phyloP scores from a whole-genome alignment of 2,888 invertebrate species.

The Physocephala rufipes region DNA sequence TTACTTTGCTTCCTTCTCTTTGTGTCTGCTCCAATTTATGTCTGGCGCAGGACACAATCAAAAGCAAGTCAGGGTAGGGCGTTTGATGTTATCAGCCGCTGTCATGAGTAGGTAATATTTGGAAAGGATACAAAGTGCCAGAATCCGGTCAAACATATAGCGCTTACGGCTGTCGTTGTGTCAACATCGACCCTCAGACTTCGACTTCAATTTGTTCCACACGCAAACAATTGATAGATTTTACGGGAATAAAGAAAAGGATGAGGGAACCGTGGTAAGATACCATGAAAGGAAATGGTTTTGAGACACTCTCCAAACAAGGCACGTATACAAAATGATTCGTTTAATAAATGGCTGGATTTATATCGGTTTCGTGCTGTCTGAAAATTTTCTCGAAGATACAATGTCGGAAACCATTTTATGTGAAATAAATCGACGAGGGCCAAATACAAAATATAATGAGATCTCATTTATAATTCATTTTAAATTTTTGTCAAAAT shows the following conservation, averaged over 20 bases:
- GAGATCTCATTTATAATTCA: too few relatives aligned
- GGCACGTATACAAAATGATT: constrained; percentile 29
- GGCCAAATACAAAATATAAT: too few relatives aligned
- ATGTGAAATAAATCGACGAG: too few relatives aligned
- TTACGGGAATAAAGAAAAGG: constrained; percentile 5
- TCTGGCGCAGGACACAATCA: neutral
- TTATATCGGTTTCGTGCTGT: constrained; percentile 1
- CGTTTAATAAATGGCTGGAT: constrained; percentile 20
- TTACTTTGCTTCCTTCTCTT: constrained; percentile 61
- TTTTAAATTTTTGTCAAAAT: too few relatives aligned
- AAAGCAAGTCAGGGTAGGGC: neutral
- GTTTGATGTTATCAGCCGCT: neutral
- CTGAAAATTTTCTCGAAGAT: neutral
- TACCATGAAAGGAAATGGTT: constrained; percentile 8
- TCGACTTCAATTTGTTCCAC: constrained; percentile 30
- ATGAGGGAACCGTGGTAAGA: neutral
- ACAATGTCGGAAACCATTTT: too few relatives aligned
- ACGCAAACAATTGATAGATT: constrained; percentile 14
- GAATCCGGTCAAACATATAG: constrained; percentile 60
- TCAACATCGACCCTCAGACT: constrained; percentile 57
- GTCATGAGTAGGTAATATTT: constrained; percentile 64
- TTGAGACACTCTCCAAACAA: constrained; percentile 22
- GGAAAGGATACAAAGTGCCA: constrained; percentile 59
- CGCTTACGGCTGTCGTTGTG: constrained; percentile 57
- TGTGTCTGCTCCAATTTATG: neutral